Conservation (phyloP, 2,113 vertebrate genomes). For the Clinocottus analis region DNA sequence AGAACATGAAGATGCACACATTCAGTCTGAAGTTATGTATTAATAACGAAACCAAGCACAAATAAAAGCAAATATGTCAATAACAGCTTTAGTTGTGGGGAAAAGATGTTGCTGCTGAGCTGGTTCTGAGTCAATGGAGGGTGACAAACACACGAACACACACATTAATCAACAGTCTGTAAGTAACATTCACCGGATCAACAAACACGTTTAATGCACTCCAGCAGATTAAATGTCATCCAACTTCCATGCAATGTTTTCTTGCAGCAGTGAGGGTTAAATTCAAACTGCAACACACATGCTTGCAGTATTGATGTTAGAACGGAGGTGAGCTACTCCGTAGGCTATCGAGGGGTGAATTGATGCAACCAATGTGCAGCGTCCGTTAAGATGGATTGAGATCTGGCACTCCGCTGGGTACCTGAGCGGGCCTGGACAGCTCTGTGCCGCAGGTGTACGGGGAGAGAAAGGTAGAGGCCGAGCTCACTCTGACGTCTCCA, state of each 20-base stretch:
- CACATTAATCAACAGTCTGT: conserved; percentile 14
- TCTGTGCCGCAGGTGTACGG: conserved; percentile 68
- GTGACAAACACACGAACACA: conserved; percentile 7
- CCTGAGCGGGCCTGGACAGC: conserved; percentile 70
- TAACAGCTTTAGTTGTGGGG: conserved; percentile 4
- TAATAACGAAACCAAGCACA: conserved; percentile 19
- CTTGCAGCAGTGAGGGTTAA: neutral
- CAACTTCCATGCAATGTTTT: conserved; percentile 53
- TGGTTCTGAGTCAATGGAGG: conserved; percentile 24
- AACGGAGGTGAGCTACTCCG: conserved; percentile 26
- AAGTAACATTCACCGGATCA: conserved; percentile 3
- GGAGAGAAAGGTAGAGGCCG: conserved; percentile 74
- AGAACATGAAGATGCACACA: conserved; percentile 1
- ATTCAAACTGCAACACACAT: conserved; percentile 45
- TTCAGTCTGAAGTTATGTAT: conserved; percentile 47
- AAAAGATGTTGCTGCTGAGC: conserved; percentile 7
- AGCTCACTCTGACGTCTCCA: conserved; percentile 72
- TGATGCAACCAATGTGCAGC: conserved; percentile 19
- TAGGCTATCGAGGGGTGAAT: neutral
- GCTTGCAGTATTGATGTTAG: conserved; percentile 50
- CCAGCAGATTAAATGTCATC: neutral
- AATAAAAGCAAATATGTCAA: neutral
- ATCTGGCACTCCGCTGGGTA: conserved; percentile 42
- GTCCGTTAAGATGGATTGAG: conserved; percentile 9
- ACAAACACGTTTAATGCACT: conserved; percentile 15